Conservation (phyloP, 2,113 vertebrate species). For the Phasianus colchicus region DNA sequence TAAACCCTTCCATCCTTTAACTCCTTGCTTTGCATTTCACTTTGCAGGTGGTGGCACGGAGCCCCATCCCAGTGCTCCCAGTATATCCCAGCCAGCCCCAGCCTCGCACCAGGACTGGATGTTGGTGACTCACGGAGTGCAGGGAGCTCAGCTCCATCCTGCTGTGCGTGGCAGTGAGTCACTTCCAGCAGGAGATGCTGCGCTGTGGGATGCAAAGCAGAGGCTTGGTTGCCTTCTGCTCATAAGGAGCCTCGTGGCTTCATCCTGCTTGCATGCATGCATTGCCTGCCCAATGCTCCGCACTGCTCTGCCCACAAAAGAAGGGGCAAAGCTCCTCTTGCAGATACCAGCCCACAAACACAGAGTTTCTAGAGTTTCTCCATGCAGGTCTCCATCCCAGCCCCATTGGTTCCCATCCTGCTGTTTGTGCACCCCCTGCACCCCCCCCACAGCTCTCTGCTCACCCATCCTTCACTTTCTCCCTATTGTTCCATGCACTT, state of each 20-base stretch:
- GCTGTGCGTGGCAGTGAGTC: background rate
- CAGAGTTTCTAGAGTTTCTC: background rate
- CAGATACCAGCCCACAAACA: background rate
- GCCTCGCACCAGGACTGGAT: background rate
- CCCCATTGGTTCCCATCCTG: background rate
- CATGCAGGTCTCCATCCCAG: background rate
- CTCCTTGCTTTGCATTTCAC: no score
- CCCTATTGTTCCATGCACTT: rapidly evolving
- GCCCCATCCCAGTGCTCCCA: background rate
- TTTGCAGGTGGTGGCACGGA: no score
- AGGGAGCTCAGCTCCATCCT: background rate
- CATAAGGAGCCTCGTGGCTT: background rate
- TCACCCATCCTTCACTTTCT: background rate
- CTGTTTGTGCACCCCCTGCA: background rate
- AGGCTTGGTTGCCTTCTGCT: background rate
- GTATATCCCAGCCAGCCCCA: background rate
- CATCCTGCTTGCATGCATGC: background rate
- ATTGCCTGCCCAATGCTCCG: background rate
- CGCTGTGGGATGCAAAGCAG: background rate
- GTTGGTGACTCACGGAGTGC: background rate
- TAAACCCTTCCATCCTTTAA: no score
- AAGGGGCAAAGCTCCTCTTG: background rate
- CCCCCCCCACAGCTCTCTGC: background rate
- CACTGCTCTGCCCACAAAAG: background rate
- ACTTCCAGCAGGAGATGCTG: background rate